phyloP scores from a whole-genome alignment of 1,140 invertebrate species.

The Berghia stephanieae region DNA sequence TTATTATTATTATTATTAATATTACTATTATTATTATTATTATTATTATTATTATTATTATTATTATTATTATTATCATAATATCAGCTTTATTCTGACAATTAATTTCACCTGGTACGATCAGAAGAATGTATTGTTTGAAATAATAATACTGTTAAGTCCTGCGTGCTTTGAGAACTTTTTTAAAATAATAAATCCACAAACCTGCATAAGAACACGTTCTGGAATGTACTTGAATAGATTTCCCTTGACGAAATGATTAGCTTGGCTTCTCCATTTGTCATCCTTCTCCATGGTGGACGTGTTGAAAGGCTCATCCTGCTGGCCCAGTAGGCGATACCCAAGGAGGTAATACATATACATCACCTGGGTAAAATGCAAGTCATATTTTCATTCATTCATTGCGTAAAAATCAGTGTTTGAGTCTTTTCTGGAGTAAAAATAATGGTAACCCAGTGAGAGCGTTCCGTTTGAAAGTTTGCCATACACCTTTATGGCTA shows the following conservation, averaged over 20 bases:
- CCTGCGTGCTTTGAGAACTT: background rate
- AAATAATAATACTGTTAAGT: background rate
- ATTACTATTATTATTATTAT: too few species aligned
- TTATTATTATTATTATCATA: background rate
- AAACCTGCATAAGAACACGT: conserved; percentile 45
- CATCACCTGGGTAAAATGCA: conserved; percentile 71
- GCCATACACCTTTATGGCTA: too few species aligned
- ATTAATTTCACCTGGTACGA: background rate
- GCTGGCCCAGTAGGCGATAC: conserved; percentile 68
- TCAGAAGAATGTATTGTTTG: background rate
- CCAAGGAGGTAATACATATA: conserved; percentile 77
- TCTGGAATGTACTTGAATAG: conserved; percentile 50
- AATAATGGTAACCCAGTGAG: too few species aligned
- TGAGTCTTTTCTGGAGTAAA: too few species aligned
- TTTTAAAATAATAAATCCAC: background rate
- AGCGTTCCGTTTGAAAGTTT: too few species aligned
- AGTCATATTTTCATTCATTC: too few species aligned
- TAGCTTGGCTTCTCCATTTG: conserved; percentile 39
- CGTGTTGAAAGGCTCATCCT: conserved; percentile 42
- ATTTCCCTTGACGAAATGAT: conserved; percentile 46
- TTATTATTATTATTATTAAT: too few species aligned
- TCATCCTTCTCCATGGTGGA: conserved; percentile 40
- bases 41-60: background rate
- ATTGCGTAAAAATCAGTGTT: too few species aligned
- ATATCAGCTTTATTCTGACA: too few species aligned